Base-by-base conservation (phyloP, 2,797 vertebrate species). In the Taeniopygia guttata region DNA sequence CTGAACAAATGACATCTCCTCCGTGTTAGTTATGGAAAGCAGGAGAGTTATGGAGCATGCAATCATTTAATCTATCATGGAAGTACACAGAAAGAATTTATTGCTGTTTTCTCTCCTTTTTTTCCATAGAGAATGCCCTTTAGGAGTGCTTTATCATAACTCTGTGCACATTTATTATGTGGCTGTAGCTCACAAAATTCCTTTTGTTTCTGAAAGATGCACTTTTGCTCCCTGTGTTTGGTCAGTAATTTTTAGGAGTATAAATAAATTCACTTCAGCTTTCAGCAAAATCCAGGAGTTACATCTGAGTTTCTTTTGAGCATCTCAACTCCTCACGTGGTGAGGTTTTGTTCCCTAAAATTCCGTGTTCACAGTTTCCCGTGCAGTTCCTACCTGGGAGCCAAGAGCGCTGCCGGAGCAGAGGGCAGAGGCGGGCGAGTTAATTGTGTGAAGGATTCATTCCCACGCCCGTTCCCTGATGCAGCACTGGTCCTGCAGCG, bases 101-200 rank as follows among this genome's bases (percentile, higher is more conserved):
- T 68, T 89, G 64, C 72, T 66, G 11, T 76, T 79, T 84, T 79
- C 13, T 72, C 20, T 36, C 26, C 22, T n/a, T 66, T 72, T 81
- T 66, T 32, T 13, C 5, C 12, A 4, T 12, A 38, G 56, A 77
- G 34, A 87, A 56, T 72, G 58, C 63, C 83, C 49, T 81, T 90
- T 79, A 88, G 74, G 91, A 73, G 55, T 76, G 52, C 77, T 95
- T 96, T 81, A 76, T 94, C 73, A 34, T 62, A 62, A 34, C 51
- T 59, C 17, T 46, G 40, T 32, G 29, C n/a, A 18, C 22, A 22
- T 82, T 56, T 72, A 48, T 87, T 66, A 66, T 2, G 4, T 67
- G 55, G 19, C 75, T 68, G 32, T 75, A 78, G 73, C 77, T 93
- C 62, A 42, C 55, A 46, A 42, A 85, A 84, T 34, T 84, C 60